phyloP scores from a whole-genome alignment of 2,113 vertebrate species.

The Galbula dea region DNA sequence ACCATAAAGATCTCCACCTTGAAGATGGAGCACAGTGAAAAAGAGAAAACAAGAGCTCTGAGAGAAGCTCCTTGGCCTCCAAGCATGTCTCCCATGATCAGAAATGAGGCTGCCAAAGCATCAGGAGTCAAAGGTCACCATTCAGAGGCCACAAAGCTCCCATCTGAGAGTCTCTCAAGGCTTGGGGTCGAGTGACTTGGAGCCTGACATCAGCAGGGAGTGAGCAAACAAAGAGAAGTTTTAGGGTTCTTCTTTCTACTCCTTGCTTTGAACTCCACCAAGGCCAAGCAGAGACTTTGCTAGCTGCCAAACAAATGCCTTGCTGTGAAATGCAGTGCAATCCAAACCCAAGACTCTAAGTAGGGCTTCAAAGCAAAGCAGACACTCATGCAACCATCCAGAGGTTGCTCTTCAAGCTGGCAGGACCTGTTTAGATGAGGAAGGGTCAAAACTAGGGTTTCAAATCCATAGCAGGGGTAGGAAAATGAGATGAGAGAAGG shows the following conservation, averaged over 20 bases:
- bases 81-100: not conserved
- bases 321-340: not conserved
- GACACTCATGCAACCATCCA: not conserved
- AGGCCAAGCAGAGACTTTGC: not conserved
- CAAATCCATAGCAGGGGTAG: fast-evolving
- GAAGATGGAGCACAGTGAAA: not conserved
- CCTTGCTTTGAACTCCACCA: not conserved
- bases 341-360: fast-evolving
- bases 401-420: not conserved
- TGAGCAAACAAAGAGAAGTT: not conserved
- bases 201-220: fast-evolving
- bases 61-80: not conserved
- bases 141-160: not conserved
- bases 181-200: not conserved
- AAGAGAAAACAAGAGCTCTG: not conserved
- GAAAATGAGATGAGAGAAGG: not conserved
- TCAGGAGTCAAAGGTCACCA: not conserved
- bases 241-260: not conserved
- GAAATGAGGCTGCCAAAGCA: not conserved
- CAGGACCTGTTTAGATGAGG: not conserved
- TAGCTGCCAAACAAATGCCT: no score
- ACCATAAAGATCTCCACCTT: not conserved
- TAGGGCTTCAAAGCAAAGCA: not conserved
- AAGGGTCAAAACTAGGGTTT: not conserved
- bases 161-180: not conserved